A percentile compares a stretch with the other conserved stretches of the same genome.
Evolutionary conservation across 2,797 vertebrate genomes (phyloP).

Genomic region (Melanotaenia nigrans): DNA sequence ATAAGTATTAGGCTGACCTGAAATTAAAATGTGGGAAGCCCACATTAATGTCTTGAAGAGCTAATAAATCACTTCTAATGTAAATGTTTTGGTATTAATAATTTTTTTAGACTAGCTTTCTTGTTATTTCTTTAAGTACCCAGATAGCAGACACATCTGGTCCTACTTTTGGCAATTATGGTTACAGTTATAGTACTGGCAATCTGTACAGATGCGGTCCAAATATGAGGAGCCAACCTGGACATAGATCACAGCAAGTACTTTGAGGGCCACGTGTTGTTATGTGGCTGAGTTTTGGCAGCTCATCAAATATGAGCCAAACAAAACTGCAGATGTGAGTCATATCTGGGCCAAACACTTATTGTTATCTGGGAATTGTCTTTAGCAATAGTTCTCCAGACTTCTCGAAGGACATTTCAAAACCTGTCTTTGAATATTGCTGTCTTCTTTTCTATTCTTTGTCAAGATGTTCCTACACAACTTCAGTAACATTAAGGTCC

Average conservation of each 20-base stretch:
- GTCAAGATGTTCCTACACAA: no score
- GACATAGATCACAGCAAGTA: not conserved
- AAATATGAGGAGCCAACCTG: not conserved
- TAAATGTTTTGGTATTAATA: not conserved
- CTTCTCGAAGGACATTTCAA: not conserved
- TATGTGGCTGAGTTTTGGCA: not conserved
- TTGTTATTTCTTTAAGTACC: not conserved
- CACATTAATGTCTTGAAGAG: not conserved
- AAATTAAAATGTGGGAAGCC: not conserved
- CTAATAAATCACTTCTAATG: not conserved
- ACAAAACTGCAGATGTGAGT: not conserved
- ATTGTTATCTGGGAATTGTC: not conserved
- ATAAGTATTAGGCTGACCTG: not conserved
- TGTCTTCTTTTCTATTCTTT: no score
- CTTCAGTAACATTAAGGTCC: no score
- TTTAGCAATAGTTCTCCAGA: not conserved
- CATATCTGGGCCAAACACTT: not conserved
- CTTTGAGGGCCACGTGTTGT: not conserved
- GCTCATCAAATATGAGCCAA: not conserved
- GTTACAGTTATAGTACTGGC: not conserved
- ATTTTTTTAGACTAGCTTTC: not conserved
- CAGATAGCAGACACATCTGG: not conserved
- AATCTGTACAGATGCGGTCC: not conserved
- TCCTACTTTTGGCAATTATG: not conserved
- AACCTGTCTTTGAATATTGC: not conserved